Evolutionary conservation across 2,888 invertebrate genomes (phyloP), one percentile per base, ranked within the genome.

Genomic region (Proisotoma minuta): DNA sequence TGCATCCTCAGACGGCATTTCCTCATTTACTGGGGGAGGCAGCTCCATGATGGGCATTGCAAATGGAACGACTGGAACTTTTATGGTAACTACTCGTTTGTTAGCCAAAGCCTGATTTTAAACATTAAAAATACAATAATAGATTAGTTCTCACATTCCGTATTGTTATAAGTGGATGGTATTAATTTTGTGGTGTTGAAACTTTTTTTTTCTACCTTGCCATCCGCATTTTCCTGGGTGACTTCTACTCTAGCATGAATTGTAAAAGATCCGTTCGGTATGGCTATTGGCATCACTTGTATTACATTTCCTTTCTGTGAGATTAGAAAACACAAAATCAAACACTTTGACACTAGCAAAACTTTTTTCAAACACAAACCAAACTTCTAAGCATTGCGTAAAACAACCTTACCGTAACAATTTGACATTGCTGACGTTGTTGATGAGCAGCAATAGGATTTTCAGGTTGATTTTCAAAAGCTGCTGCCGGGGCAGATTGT

Each of bases 261-360:
- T 1, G 68, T 70, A 3, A 71, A 66, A 28, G 66, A 63, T 27
- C 60, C 65, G 2, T 56, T 68, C 1, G 69, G 64, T 34, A 78
- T 75, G 57, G 82, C 83, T 23, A 78, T 80, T 1, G 84, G 84
- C 3, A 84, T 81, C 5, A 84, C 83, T 77, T 84, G 82, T 34
- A 84, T 76, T 67, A 83, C 81, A 70, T 84, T 84, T 20, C 84
- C 84, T 39, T 84, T 81, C 80, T 84, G 78, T n/a, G 34, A 34
- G 15, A 34, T 34, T n/a, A n/a, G n/a, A 23, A 59, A 69, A 64
- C 57, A 65, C 59, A 57, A 54, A 62, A 15, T 29, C 34, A 34
- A 15, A 34, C n/a, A n/a, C n/a, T n/a, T n/a, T n/a, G n/a, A n/a
- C n/a, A n/a, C n/a, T n/a, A n/a, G n/a, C n/a, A n/a, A n/a, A n/a